Evolutionary conservation across 1,140 invertebrate species (phyloP), one percentile per base, ranked within the genome.

Genomic region (Drosophila subpulchrella): DNA sequence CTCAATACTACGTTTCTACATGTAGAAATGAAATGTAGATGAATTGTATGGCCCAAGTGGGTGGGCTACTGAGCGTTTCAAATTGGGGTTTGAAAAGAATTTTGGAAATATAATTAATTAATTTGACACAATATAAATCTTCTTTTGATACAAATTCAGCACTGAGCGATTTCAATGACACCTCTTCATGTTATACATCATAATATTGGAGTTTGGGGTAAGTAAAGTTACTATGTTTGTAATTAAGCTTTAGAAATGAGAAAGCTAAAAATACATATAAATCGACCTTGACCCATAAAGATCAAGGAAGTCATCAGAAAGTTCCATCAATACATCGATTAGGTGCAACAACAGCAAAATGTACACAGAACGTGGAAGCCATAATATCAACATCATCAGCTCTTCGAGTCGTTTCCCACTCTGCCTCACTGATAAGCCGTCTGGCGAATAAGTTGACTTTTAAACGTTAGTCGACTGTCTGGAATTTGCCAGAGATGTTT

Each of bases 391-490:
- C 36, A 46, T 15, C 34, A 70, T 58, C 71, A 68, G 48, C 54
- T 55, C 60, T 46, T 50, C 76, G 55, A 59, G 54, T 24, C 61
- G 51, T 27, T 44, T 44, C 41, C 73, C 46, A 36, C 27, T 38
- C 38, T 54, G 55, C 30, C 47, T 17, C 42, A 53, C 76, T 80
- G 75, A 83, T 83, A 83, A 83, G 76, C 34, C 17, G 47, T 67
- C 56, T 34, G 24, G n/a, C 17, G 58, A 32, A 15, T 24, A 65
- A 24, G 36, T 62, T 66, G 62, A 62, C 63, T 55, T 46, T 44
- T 44, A n/a, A n/a, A n/a, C 30, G 48, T 13, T 6, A 36, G 48
- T 32, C 12, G 71, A 51, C 53, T 48, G 65, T 67, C 81, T 71
- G 61, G 76, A 67, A 84, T n/a, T 51, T 71, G 55, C 65, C 47